Evolutionary conservation across 2,113 vertebrate species (phyloP).

Genomic region (Rhinoptilus africanus): DNA sequence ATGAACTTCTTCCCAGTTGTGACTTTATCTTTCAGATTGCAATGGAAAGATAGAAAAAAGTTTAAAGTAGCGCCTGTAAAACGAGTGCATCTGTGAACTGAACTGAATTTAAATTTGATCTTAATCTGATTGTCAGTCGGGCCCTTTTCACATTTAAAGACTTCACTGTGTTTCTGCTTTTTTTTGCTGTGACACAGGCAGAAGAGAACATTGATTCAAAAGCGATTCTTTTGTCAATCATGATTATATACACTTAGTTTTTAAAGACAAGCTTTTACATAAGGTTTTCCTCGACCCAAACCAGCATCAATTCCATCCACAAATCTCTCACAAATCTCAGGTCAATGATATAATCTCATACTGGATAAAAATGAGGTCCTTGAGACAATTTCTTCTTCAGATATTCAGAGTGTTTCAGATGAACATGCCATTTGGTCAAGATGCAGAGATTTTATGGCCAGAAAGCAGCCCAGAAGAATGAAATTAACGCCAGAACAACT

Average conservation of each 20-base stretch:
- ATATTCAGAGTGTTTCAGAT: neutral
- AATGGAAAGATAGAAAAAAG: neutral
- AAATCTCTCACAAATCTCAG: neutral
- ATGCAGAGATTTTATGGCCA: neutral
- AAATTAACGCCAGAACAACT: neutral
- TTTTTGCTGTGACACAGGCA: neutral
- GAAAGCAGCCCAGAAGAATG: neutral
- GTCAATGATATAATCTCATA: neutral
- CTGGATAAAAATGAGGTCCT: neutral
- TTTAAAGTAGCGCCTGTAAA: neutral
- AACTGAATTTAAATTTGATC: neutral
- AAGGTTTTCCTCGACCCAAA: neutral
- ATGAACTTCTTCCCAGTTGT: constrained; percentile 71
- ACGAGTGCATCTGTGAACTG: neutral
- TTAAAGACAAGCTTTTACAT: neutral
- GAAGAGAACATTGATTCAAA: neutral
- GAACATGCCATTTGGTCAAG: neutral
- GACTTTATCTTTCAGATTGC: constrained; percentile 14
- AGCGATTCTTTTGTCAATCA: neutral
- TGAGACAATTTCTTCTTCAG: neutral
- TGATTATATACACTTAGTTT: neutral
- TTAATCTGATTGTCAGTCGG: neutral
- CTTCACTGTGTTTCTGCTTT: neutral
- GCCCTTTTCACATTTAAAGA: neutral
- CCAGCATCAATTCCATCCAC: neutral